Evolutionary conservation across 2,797 vertebrate species (phyloP), one percentile per base, ranked within the genome.

Genomic region (Australoheros facetus): DNA sequence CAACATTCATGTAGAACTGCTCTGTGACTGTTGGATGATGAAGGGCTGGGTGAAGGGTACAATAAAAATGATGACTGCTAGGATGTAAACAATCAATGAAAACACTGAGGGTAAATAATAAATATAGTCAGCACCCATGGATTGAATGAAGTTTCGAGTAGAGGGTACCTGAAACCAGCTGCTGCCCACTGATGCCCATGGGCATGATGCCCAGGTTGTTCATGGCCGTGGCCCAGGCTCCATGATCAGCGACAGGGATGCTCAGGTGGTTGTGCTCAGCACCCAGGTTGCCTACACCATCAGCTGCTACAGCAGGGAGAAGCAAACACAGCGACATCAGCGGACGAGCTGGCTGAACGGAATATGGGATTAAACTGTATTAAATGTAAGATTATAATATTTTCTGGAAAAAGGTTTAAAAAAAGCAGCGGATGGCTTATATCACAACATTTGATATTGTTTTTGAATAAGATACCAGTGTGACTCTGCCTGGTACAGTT

Each of bases 151-250:
- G 53, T 34, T 53, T 12, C 7, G 21, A 62, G 9, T 9, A 16
- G 8, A 34, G 0, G 4, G 42, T 95, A 99, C 98, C 98, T 93
- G 98, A 96, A 56, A 98, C 93, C 58, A 99, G 95, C 87, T 96
- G 98, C 91, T 97, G 97, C 82, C 97, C 97, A 11, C 95, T 93
- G 90, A 98, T 87, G 78, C 97, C 96, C 95, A 99, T 95, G 2
- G 98, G 97, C 85, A 98, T 90, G 93, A 99, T 97, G 80, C 97
- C 97, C 87, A 98, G 88, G 93, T 98, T 98, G 95, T 96, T 99
- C 97, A 99, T 98, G 88, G 98, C 97, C 0, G 97, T 97, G 77
- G 97, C 96, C 98, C 98, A 99, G 86, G 97, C 96, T 0, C 96
- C 95, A 0, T 96, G 97, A 86, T 97, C 98, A 3, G 96, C 89